A percentile compares a stretch with the other conserved stretches of the same genome.
phyloP scores from a whole-genome alignment of 1,140 invertebrate species.

The Pogonognathellus flavescens region DNA sequence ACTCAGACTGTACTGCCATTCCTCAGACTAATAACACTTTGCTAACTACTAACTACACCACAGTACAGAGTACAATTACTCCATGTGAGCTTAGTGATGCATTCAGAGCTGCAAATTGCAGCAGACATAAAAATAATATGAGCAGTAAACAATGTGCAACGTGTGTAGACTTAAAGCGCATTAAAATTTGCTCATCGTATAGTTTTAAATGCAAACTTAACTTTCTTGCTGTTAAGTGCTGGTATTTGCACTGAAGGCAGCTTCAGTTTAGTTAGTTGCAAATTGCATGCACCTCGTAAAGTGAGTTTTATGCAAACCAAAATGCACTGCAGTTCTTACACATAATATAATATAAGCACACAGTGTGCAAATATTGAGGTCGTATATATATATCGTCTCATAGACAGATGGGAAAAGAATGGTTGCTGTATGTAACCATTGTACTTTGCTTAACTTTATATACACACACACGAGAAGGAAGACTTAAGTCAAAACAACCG shows the following conservation, averaged over 20 bases:
- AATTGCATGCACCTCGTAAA: neutral
- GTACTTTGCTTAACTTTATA: no score
- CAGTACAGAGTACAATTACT: neutral
- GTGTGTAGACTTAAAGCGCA: neutral
- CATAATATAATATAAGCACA: no score
- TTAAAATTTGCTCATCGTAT: neutral
- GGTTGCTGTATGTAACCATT: no score
- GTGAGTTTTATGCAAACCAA: no score
- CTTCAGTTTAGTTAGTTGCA: neutral
- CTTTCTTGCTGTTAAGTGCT: neutral
- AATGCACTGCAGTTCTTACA: no score
- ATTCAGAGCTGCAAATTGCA: neutral
- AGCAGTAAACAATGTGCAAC: conserved; percentile 17
- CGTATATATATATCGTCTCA: no score
- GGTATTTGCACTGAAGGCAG: neutral
- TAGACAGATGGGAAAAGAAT: no score
- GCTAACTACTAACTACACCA: neutral
- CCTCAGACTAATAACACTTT: no score
- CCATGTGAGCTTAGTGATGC: neutral
- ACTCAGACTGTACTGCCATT: no score
- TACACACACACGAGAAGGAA: no score
- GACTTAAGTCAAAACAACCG: no score
- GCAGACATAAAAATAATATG: conserved; percentile 2
- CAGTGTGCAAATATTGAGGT: no score
- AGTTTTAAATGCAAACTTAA: neutral